A percentile compares a stretch with the other conserved stretches of the same genome.
Conservation (phyloP, 2,888 invertebrate species). For the Acholoe squamosa region DNA sequence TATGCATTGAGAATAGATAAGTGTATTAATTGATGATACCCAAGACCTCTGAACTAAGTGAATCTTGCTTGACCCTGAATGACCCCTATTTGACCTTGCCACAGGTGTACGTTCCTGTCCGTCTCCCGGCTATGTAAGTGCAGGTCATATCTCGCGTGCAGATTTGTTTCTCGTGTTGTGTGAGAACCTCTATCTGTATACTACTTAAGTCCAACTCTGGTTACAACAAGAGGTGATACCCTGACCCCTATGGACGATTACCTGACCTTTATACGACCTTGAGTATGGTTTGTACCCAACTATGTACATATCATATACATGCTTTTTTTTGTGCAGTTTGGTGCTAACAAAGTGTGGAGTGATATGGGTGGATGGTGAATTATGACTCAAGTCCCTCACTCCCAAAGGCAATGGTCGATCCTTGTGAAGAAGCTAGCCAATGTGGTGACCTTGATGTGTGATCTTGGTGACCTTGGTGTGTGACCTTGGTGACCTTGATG, state of each 20-base stretch:
- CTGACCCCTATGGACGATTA: background rate
- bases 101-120: background rate
- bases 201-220: background rate
- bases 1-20: background rate
- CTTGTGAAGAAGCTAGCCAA: background rate
- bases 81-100: conserved; percentile 51
- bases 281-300: background rate
- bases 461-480: background rate
- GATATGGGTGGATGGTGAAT: background rate
- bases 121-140: background rate
- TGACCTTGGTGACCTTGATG: conserved; percentile 22
- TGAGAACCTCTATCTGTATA: background rate
- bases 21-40: background rate
- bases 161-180: background rate
- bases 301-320: background rate
- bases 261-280: background rate
- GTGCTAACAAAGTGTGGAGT: conserved; percentile 8
- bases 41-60: background rate
- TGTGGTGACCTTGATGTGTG: background rate
- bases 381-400: background rate
- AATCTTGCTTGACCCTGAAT: conserved; percentile 47
- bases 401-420: background rate
- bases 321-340: background rate
- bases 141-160: background rate
- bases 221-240: background rate